Evolutionary conservation across 1,140 invertebrate species (phyloP).

Genomic region (Agraylea sexmaculata): DNA sequence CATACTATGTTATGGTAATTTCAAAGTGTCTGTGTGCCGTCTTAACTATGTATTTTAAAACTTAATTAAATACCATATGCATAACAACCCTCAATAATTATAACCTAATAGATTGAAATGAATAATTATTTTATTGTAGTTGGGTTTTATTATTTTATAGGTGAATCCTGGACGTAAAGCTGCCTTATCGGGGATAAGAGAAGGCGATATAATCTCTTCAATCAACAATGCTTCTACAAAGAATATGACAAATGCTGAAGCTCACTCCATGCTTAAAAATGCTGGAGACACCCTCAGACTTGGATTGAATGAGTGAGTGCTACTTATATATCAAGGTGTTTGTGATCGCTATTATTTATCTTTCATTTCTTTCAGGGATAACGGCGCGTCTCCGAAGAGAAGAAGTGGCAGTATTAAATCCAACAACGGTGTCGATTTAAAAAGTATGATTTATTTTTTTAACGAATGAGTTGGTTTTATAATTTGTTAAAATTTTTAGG

Average conservation of each 20-base stretch:
- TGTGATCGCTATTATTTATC: conserved; percentile 13
- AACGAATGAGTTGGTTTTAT: neutral
- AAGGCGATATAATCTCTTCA: conserved; percentile 67
- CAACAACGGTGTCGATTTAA: conserved; percentile 30
- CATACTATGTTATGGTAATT: no score
- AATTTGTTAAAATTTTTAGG: conserved; percentile 29
- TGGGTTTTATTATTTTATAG: conserved; percentile 46
- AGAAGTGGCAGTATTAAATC: conserved; percentile 34
- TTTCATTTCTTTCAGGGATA: conserved; percentile 33
- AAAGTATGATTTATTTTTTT: conserved; percentile 29
- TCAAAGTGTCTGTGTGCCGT: no score
- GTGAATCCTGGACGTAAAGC: conserved; percentile 76
- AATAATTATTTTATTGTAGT: conserved; percentile 13
- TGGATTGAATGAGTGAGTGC: conserved; percentile 63
- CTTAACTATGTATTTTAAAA: no score
- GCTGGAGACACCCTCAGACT: conserved; percentile 57
- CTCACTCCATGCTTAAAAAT: conserved; percentile 58
- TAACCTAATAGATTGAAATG: neutral
- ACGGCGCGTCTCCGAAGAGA: conserved; percentile 38
- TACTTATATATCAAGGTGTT: neutral
- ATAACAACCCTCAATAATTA: neutral
- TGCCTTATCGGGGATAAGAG: conserved; percentile 58
- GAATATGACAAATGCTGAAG: conserved; percentile 59
- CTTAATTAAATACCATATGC: no score
- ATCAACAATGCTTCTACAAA: conserved; percentile 62